Base-by-base conservation (phyloP, 2,888 invertebrate genomes). In the Leptogaster cylindrica region DNA sequence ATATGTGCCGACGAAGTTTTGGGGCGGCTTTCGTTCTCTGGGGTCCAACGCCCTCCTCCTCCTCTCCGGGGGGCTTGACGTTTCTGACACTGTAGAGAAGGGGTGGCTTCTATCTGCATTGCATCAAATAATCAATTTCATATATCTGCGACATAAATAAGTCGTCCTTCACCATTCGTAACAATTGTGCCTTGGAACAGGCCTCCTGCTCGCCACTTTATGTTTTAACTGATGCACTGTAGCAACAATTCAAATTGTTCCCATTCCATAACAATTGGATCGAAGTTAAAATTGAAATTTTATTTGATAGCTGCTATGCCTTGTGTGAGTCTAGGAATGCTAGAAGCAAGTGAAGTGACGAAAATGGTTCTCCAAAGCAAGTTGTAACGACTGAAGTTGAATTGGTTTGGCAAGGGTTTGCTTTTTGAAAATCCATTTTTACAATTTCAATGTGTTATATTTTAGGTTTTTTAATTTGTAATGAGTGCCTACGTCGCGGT, bases 121-220 rank as follows among this genome's bases (percentile, higher is more conserved):
- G 61, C 61, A 61, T 61, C 61, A 61, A 61, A 61, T 61, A 61
- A 61, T 61, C 61, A 61, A 61, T 61, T 61, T 61, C 61, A 61
- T 61, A 61, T 61, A 61, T 61, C 44, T 61, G 44, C 27, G 44
- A 61, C 41, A 61, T 61, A 61, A 61, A 61, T 61, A 61, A 44
- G 31, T 61, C 61, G 61, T 61, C 61, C 61, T 61, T 61, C 61
- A 44, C 44, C 61, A 61, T 12, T 27, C 44, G 44, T 61, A 41
- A 27, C 44, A 61, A 44, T 44, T 61, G 61, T 28, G 61, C 28
- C 61, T 44, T 28, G 61, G 25, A 61, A n/a, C 27, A 41, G 28
- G 8, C 44, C 48, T 44, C n/a, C n/a, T n/a, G n/a, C n/a, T n/a
- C n/a, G n/a, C n/a, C n/a, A n/a, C n/a, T n/a, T n/a, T n/a, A n/a